These are phyloP conservation scores for Coracias cyanogaster DNA, from an alignment of 2,797 vertebrate species.

Conservation along the genomic window DNA sequence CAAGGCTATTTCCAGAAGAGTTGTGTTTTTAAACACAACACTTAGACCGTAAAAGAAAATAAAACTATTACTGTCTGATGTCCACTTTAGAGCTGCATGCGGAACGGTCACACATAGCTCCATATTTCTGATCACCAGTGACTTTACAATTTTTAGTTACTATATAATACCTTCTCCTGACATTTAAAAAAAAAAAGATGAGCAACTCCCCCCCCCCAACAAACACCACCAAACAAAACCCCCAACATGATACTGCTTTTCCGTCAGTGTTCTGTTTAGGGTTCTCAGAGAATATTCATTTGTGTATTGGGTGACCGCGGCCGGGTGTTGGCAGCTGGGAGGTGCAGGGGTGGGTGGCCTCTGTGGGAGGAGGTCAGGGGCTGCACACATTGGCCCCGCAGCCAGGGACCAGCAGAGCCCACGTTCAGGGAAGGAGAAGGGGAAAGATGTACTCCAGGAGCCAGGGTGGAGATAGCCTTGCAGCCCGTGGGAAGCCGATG, in stretches of 20 bases:
- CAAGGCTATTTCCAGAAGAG: not conserved
- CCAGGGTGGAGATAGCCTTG: not conserved
- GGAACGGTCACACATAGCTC: not conserved
- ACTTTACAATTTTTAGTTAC: not conserved
- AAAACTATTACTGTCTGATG: not conserved
- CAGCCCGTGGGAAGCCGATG: not conserved
- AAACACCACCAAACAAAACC: not conserved
- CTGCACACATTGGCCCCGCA: not conserved
- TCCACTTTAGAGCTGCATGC: not conserved
- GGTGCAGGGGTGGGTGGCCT: not conserved
- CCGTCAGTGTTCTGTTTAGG: not conserved
- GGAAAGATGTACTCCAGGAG: not conserved
- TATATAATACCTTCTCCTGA: not conserved
- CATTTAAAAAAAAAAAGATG: not conserved
- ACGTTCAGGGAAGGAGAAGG: not conserved
- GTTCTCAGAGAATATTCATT: rapidly evolving
- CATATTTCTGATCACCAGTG: not conserved
- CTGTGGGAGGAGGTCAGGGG: not conserved
- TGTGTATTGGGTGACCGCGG: not conserved
- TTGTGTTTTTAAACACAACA: not conserved
- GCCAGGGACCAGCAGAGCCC: not conserved
- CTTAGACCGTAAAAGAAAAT: not conserved
- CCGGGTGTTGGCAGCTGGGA: not conserved
- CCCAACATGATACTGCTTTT: not conserved
- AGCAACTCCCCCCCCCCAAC: too few relatives aligned